Conservation (phyloP, 2,797 vertebrate genomes). For the Miopithecus talapoin region DNA sequence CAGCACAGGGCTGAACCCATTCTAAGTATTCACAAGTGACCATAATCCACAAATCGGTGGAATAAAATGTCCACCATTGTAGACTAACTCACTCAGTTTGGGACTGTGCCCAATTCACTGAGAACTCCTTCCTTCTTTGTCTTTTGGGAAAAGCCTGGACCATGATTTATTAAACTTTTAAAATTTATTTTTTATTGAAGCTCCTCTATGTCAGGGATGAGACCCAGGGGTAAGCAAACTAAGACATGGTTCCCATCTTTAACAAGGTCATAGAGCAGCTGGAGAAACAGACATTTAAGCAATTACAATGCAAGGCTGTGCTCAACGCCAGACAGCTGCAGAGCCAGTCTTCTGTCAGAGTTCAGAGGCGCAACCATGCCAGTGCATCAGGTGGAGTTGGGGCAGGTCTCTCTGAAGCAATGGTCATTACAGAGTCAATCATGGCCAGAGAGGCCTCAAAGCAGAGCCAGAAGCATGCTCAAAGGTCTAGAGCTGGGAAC, state of each 20-base stretch:
- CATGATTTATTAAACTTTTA: not conserved
- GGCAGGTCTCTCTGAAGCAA: not conserved
- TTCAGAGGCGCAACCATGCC: not conserved
- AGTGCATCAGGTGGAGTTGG: not conserved
- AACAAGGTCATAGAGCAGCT: not conserved
- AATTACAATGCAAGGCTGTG: not conserved
- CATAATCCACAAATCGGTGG: not conserved
- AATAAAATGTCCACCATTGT: not conserved
- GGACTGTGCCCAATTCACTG: not conserved
- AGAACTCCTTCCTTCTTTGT: not conserved
- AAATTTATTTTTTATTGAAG: not conserved
- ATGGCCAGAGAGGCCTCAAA: not conserved
- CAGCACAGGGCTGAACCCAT: not conserved
- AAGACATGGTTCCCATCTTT: not conserved
- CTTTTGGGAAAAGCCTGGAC: not conserved
- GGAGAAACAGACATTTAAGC: not conserved
- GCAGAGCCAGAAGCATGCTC: not conserved
- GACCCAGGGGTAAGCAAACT: not conserved
- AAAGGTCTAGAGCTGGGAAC: not conserved
- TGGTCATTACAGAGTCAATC: not conserved
- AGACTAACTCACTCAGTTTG: not conserved
- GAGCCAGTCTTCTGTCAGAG: not conserved
- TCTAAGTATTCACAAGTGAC: not conserved
- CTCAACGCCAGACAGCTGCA: not conserved
- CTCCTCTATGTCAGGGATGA: not conserved